These are phyloP conservation scores for Phyllotreta striolata DNA, from an alignment of 2,888 invertebrate species.

Conservation along the genomic window DNA sequence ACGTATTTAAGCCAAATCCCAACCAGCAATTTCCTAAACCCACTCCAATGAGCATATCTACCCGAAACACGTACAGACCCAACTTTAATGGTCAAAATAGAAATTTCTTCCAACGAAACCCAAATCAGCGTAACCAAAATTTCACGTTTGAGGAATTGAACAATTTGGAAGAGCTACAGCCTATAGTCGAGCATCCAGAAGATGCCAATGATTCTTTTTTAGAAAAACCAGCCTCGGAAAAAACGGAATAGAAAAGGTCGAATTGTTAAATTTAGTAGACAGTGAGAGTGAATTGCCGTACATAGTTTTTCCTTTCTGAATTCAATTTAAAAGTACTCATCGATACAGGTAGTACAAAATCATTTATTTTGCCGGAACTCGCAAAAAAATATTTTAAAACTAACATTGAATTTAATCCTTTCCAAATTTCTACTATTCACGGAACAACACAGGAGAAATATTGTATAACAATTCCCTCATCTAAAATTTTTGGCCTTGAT, in stretches of 20 bases:
- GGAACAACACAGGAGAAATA: background rate
- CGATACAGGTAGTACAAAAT: conserved; percentile 25
- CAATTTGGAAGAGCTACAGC: conserved; percentile 20
- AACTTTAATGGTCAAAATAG: conserved; percentile 6
- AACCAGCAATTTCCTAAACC: conserved; percentile 22
- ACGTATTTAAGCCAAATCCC: conserved; percentile 17
- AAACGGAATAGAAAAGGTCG: too few species aligned
- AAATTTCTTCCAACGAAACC: conserved; percentile 17
- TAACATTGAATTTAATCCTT: conserved; percentile 6
- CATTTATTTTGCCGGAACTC: conserved; percentile 22
- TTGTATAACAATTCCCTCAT: background rate
- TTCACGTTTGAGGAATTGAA: conserved; percentile 9
- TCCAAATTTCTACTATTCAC: background rate
- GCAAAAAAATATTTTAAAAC: conserved; percentile 22
- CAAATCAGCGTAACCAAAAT: conserved; percentile 13
- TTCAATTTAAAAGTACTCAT: conserved; percentile 14
- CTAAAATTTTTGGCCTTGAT: conserved; percentile 10
- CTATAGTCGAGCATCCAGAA: conserved; percentile 6
- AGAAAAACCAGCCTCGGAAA: conserved; percentile 18
- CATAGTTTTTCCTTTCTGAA: conserved; percentile 25
- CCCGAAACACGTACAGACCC: conserved; percentile 19
- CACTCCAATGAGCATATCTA: conserved; percentile 16
- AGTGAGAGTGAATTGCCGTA: conserved; percentile 28
- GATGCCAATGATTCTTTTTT: conserved; percentile 23
- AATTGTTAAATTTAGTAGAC: too few species aligned